Percentiles rank a stretch among this genome's conserved stretches.
Evolutionary conservation across 2,113 vertebrate genomes (phyloP).

Genomic region (Pheucticus melanocephalus): DNA sequence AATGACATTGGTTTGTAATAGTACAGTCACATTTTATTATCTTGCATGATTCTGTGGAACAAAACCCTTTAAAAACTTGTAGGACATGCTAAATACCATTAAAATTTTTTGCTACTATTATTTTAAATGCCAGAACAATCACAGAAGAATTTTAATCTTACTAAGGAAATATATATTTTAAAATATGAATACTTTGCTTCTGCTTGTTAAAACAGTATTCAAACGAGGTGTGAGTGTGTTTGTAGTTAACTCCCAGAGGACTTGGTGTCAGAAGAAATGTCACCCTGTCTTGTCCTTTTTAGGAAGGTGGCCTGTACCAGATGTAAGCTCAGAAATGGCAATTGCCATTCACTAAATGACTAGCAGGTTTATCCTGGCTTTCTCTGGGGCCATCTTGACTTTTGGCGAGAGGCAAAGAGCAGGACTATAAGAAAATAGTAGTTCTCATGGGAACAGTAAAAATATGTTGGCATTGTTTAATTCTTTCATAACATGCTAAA

Average conservation of each 20-base stretch:
- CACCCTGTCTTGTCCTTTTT: neutral
- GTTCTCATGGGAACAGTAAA: constrained; percentile 26
- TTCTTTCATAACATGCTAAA: constrained; percentile 65
- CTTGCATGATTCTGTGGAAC: neutral
- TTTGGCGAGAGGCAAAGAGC: constrained; percentile 35
- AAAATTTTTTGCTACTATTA: neutral
- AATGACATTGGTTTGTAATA: neutral
- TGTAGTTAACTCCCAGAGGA: neutral
- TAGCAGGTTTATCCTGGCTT: constrained; percentile 33
- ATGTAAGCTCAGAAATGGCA: neutral
- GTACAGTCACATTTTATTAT: neutral
- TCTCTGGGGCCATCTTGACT: constrained; percentile 19
- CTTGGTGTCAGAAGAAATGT: neutral
- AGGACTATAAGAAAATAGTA: constrained; percentile 17
- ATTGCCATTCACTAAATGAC: constrained; percentile 26
- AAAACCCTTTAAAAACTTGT: neutral
- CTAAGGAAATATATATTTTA: neutral
- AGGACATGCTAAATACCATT: neutral
- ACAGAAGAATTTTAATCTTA: neutral
- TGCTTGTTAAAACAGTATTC: neutral
- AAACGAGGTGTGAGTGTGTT: neutral
- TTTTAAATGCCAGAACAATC: neutral
- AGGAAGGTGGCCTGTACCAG: neutral
- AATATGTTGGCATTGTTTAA: constrained; percentile 54
- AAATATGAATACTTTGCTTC: neutral